Percentiles rank a stretch among this genome's conserved stretches.
phyloP scores from a whole-genome alignment of 2,113 vertebrate genomes.

The Bubo bubo region DNA sequence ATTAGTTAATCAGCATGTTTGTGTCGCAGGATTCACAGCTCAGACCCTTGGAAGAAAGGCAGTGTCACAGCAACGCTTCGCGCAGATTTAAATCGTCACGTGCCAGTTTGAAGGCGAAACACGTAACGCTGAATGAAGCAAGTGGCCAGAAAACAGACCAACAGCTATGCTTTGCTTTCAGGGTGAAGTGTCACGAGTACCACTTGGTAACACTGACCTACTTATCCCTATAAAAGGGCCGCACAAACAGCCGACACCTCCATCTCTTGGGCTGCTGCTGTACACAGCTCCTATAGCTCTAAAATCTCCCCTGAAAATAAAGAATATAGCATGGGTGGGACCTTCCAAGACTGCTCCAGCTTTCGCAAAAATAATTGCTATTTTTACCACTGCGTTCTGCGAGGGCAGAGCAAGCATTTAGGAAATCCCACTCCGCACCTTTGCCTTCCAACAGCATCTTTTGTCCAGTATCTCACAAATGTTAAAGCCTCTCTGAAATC shows the following conservation, averaged over 20 bases:
- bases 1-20: fast-evolving
- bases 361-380: background rate
- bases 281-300: background rate
- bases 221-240: background rate
- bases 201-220: background rate
- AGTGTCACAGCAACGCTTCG: background rate
- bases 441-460: background rate
- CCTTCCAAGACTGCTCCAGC: background rate
- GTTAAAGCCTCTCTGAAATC: background rate
- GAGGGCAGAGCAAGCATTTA: background rate
- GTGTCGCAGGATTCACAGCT: fast-evolving
- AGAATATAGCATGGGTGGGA: background rate
- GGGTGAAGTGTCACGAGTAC: background rate
- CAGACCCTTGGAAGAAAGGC: background rate
- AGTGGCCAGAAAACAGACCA: background rate
- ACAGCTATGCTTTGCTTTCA: background rate
- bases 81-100: background rate
- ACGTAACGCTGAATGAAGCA: background rate
- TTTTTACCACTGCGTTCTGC: background rate
- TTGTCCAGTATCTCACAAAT: background rate
- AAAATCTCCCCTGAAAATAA: background rate
- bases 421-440: background rate
- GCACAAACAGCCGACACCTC: background rate
- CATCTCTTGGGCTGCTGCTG: background rate
- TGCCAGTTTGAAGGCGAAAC: background rate